phyloP scores from a whole-genome alignment of 2,113 vertebrate genomes.

The Acanthisitta chloris region DNA sequence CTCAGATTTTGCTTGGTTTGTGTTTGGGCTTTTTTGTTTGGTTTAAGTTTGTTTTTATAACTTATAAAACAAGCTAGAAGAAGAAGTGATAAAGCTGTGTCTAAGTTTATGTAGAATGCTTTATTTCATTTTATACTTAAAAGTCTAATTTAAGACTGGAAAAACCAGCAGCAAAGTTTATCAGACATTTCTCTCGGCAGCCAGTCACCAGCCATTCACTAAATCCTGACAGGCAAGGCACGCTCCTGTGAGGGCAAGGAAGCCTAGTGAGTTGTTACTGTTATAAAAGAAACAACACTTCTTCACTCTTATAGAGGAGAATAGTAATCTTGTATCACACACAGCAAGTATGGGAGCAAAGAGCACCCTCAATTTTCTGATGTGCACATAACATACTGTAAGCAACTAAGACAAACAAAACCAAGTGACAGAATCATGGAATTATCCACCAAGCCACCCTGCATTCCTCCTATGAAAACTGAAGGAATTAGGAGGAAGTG shows the following conservation, averaged over 20 bases:
- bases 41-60: not conserved
- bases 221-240: not conserved
- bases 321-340: not conserved
- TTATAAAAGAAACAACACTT: not conserved
- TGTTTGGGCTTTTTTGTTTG: not conserved
- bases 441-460: not conserved
- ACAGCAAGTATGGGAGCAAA: not conserved
- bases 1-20: not conserved
- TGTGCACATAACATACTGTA: not conserved
- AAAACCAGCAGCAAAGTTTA: not conserved
- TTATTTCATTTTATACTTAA: not conserved
- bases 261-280: not conserved
- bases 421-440: not conserved
- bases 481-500: not conserved
- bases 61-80: not conserved
- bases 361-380: not conserved
- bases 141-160: not conserved
- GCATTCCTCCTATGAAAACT: not conserved
- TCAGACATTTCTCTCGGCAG: not conserved
- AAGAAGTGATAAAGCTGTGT: not conserved
- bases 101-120: not conserved
- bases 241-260: not conserved
- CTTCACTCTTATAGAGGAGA: not conserved
- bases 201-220: not conserved
- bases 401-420: not conserved